phyloP scores from a whole-genome alignment of 2,888 invertebrate genomes.

The Spilosoma lubricipeda region DNA sequence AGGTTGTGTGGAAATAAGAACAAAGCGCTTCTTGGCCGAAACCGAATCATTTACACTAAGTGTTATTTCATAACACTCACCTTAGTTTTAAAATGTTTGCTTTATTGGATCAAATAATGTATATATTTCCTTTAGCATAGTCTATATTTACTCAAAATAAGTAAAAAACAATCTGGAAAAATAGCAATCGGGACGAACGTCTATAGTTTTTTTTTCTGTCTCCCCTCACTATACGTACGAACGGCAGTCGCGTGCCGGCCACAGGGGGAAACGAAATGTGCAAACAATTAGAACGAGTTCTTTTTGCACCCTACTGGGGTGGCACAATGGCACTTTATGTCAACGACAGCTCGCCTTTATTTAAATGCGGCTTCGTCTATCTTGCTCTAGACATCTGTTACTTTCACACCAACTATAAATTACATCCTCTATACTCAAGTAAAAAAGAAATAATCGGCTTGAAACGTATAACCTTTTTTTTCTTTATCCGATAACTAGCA shows the following conservation, averaged over 20 bases:
- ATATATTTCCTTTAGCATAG: background rate
- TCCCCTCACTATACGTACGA: constrained; percentile 48
- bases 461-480: constrained; percentile 17
- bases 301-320: constrained; percentile 71
- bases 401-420: constrained; percentile 71
- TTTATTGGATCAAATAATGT: too few relatives aligned
- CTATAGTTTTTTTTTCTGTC: constrained; percentile 13
- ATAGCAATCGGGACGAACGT: constrained; percentile 4
- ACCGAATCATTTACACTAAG: too few relatives aligned
- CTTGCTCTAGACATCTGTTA: constrained; percentile 77
- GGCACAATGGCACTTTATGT: constrained; percentile 79
- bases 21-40: too few relatives aligned
- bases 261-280: constrained; percentile 77
- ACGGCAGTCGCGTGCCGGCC: constrained; percentile 56
- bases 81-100: too few relatives aligned
- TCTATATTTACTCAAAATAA: background rate
- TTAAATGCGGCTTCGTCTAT: constrained; percentile 69
- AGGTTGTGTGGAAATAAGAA: too few relatives aligned
- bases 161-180: background rate
- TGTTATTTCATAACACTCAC: too few relatives aligned
- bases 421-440: constrained; percentile 58
- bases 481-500: background rate
- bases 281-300: constrained; percentile 83
- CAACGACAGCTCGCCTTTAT: constrained; percentile 74
- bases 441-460: constrained; percentile 53